Evolutionary conservation across 2,113 vertebrate species (phyloP), one percentile per base, ranked within the genome.

Genomic region (Halcyon senegalensis): DNA sequence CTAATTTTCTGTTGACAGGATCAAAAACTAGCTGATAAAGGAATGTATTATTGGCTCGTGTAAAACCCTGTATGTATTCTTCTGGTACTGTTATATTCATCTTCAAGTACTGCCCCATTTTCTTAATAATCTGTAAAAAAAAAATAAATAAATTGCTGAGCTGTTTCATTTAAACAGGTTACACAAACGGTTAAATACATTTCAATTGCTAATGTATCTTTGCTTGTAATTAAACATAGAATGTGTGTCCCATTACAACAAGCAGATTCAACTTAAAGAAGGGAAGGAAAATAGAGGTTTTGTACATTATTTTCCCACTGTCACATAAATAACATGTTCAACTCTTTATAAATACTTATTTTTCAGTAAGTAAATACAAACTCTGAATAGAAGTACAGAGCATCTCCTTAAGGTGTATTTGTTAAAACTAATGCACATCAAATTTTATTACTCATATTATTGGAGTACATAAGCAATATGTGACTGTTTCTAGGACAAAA

Each of bases 21-120:
- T 99, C 99, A 93, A 99, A 99, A 93, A 99, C 99, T 66, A 99
- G 97, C 96, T 99, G 99, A 97, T 99, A 99, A 21, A 99, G 98
- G 77, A 99, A 99, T 11, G 99, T 99, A 96, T 99, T 99, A 73
- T 99, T 99, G 95, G 99, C 99, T 93, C 98, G 98, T 94, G 98
- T 97, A 95, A 99, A 99, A 4, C 99, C 99, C 37, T 99, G 94
- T 48, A 99, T 95, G 94, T 99, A 99, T 70, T 99, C 98, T n/a
- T 99, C 98, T 6, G 99, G 96, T 10, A 99, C 98, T 0, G 95
- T 97, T 48, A 99, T 97, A 62, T 98, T 99, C 98, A 98, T 99
- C 96, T 99, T 99, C 95, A 99, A 98, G 96, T 99, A 99, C 89
- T 99, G 99, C 13, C 99, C 99, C 89, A 99, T 99, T 98, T 99